Conservation (phyloP, 2,888 invertebrate genomes). For the Macrosoma leucophasiata region DNA sequence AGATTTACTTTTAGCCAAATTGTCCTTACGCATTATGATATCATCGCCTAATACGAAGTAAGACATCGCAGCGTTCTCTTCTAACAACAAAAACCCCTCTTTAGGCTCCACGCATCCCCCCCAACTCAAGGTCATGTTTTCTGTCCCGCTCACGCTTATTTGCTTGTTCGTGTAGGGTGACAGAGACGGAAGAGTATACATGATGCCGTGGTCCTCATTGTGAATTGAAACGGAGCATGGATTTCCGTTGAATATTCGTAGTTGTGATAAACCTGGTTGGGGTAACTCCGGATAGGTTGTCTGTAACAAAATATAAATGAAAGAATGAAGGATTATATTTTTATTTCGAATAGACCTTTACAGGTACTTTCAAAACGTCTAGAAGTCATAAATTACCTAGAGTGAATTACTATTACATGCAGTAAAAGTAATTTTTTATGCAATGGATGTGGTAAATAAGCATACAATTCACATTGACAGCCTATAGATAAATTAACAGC, state of each 20-base stretch:
- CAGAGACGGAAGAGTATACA: slow-evolving; percentile 43
- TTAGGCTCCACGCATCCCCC: slow-evolving; percentile 39
- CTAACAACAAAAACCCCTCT: slow-evolving; percentile 35
- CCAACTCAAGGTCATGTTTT: slow-evolving; percentile 33
- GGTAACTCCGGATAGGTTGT: slow-evolving; percentile 77
- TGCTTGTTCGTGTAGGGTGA: slow-evolving; percentile 41
- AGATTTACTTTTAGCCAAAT: slow-evolving; percentile 70
- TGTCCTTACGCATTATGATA: slow-evolving; percentile 48
- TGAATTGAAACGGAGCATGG: slow-evolving; percentile 64
- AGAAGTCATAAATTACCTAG: too few species aligned
- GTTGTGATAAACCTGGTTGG: slow-evolving; percentile 66
- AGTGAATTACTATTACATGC: too few species aligned
- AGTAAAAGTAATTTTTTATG: too few species aligned
- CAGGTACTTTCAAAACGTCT: too few species aligned
- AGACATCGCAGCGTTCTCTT: slow-evolving; percentile 47
- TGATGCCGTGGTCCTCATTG: slow-evolving; percentile 50
- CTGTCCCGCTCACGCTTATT: slow-evolving; percentile 29
- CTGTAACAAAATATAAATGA: slow-evolving; percentile 50
- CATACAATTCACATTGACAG: too few species aligned
- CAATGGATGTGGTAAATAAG: too few species aligned
- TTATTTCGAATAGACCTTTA: too few species aligned
- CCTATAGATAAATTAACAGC: too few species aligned
- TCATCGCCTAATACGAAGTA: slow-evolving; percentile 41
- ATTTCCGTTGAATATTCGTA: slow-evolving; percentile 77
- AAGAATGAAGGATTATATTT: too few species aligned